These are phyloP conservation scores for Drosophila monieri DNA, from an alignment of 2,888 invertebrate genomes.

Conservation along the genomic window DNA sequence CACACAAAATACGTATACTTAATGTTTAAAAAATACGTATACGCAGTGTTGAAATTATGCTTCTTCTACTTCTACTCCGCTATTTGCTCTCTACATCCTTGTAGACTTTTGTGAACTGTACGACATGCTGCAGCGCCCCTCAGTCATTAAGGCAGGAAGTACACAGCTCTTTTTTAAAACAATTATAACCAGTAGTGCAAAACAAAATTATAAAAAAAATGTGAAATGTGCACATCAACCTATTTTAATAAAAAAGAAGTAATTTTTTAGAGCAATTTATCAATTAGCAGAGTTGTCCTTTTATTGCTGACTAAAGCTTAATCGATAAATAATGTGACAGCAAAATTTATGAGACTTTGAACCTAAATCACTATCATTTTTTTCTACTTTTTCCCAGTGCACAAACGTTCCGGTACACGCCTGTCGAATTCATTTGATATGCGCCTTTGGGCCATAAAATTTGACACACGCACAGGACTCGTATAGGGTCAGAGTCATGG, in stretches of 20 bases:
- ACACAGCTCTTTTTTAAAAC: no score
- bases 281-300: not conserved
- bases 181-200: not conserved
- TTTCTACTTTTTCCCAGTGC: slow-evolving; percentile 3
- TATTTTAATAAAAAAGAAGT: not conserved
- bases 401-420: slow-evolving; percentile 8
- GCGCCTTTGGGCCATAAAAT: slow-evolving; percentile 72
- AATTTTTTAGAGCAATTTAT: not conserved
- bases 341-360: not conserved
- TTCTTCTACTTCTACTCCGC: no score
- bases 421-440: slow-evolving; percentile 77
- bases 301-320: slow-evolving; percentile 1
- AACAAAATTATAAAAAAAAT: not conserved
- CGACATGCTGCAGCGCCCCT: no score
- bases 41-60: no score
- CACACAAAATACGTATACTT: not conserved
- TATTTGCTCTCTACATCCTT: no score
- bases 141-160: no score
- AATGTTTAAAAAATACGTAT: no score
- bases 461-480: slow-evolving; percentile 66
- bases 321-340: not conserved
- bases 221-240: not conserved
- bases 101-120: no score
- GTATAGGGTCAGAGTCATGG: slow-evolving; percentile 8
- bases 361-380: not conserved